Conservation (phyloP, 2,888 invertebrate species). For the Tromatobia lineatoria region DNA sequence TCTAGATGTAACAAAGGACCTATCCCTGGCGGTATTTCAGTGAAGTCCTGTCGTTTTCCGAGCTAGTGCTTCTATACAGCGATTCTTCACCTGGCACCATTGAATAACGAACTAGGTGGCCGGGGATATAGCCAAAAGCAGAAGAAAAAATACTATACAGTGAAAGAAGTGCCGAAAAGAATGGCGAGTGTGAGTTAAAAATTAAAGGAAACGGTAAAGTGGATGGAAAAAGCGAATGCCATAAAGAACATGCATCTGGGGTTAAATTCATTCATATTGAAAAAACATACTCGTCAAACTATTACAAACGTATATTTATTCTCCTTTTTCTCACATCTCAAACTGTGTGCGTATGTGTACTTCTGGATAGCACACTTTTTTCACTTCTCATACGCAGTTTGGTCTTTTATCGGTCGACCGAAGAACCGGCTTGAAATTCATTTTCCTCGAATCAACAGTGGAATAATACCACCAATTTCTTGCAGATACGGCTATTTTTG, state of each 20-base stretch:
- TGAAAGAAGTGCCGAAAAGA: slow-evolving; percentile 62
- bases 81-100: slow-evolving; percentile 41
- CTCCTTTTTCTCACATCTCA: neutral
- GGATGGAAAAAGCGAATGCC: slow-evolving; percentile 29
- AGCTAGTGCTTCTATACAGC: slow-evolving; percentile 26
- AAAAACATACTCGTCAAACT: slow-evolving; percentile 41
- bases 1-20: slow-evolving; percentile 56
- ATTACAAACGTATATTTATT: slow-evolving; percentile 33
- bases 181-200: slow-evolving; percentile 71
- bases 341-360: neutral
- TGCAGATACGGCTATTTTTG: neutral
- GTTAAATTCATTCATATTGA: slow-evolving; percentile 1
- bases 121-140: neutral
- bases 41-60: slow-evolving; percentile 33
- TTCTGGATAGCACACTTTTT: slow-evolving; percentile 38
- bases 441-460: slow-evolving; percentile 37
- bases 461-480: slow-evolving; percentile 27
- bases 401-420: slow-evolving; percentile 26
- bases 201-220: slow-evolving; percentile 62
- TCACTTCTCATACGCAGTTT: slow-evolving; percentile 30
- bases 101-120: slow-evolving; percentile 42
- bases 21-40: slow-evolving; percentile 52
- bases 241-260: neutral
- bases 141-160: slow-evolving; percentile 52
- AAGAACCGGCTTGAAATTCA: slow-evolving; percentile 29